Percentiles rank a stretch among this genome's conserved stretches.
Evolutionary conservation across 1,140 invertebrate species (phyloP).

Genomic region (Bombus affinis): DNA sequence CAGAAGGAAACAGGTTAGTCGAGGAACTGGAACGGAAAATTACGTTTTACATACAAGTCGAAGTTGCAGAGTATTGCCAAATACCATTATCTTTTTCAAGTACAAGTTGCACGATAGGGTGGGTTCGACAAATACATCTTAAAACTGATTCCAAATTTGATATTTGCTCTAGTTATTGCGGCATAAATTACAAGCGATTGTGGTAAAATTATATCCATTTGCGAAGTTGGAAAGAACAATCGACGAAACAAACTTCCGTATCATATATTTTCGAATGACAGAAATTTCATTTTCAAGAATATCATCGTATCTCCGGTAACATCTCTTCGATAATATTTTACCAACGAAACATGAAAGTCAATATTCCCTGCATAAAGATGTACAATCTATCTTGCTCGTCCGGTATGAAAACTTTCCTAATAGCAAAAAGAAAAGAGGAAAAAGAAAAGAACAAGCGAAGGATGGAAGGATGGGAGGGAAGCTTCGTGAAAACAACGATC

Average conservation of each 20-base stretch:
- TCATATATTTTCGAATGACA: background rate
- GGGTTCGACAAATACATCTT: too few species aligned
- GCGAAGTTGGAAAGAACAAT: background rate
- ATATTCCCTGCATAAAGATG: background rate
- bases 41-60: background rate
- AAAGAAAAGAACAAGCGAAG: background rate
- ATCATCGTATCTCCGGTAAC: background rate
- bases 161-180: background rate
- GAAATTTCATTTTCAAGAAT: background rate
- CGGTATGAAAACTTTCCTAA: background rate
- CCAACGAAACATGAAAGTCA: background rate
- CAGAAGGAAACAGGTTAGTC: background rate
- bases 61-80: background rate
- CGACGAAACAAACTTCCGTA: background rate
- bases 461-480: background rate
- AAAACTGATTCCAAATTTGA: too few species aligned
- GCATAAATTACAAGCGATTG: accelerated
- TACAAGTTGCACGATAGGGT: too few species aligned
- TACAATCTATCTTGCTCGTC: background rate
- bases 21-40: background rate
- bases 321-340: background rate
- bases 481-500: background rate
- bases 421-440: background rate
- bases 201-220: background rate
- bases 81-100: too few species aligned